Evolutionary conservation across 2,113 vertebrate genomes (phyloP).

Genomic region (Siniperca chuatsi): DNA sequence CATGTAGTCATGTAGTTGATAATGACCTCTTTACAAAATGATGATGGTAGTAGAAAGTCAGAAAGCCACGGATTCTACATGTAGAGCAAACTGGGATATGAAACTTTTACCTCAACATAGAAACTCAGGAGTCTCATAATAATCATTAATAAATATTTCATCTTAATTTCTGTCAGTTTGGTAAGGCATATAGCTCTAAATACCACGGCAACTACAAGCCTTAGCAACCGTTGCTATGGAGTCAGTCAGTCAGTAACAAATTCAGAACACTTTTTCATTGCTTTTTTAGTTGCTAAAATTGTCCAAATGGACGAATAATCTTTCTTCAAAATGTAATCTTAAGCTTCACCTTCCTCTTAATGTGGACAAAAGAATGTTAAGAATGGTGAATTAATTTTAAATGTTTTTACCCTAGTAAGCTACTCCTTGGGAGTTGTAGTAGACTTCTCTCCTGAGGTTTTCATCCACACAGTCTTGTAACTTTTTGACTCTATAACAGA

Average conservation of each 20-base stretch:
- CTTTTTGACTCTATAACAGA: no score
- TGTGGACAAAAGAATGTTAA: background rate
- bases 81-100: no score
- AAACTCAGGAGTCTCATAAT: background rate
- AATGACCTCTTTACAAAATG: background rate
- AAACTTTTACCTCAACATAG: background rate
- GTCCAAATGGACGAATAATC: background rate
- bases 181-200: background rate
- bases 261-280: background rate
- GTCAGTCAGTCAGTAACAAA: no score
- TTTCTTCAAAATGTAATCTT: background rate
- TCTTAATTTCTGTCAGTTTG: background rate
- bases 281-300: background rate
- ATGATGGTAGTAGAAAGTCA: background rate
- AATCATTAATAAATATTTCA: background rate
- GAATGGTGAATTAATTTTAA: background rate
- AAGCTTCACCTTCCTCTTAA: background rate
- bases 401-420: background rate
- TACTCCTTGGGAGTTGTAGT: background rate
- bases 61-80: background rate
- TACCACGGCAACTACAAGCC: background rate
- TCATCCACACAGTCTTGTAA: no score
- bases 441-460: background rate
- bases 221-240: background rate
- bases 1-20: background rate